Base-by-base conservation (phyloP, 1,140 invertebrate species). In the Marisa cornuarietis region DNA sequence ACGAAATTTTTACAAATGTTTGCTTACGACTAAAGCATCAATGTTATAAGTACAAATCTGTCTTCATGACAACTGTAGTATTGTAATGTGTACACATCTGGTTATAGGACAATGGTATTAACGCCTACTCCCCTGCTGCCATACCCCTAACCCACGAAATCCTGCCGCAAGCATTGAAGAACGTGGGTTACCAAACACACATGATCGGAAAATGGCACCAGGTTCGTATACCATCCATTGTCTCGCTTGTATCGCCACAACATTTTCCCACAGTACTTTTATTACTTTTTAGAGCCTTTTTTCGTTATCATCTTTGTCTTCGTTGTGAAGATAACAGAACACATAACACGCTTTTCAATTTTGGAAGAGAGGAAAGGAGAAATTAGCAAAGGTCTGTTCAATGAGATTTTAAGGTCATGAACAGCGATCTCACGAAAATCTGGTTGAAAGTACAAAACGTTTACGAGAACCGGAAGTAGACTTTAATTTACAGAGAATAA, bases 151-250 rank as follows among this genome's bases (percentile, higher is more conserved):
- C 84, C 42, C 61, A 82, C 16, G 83, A 81, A 24, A 85, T 85
- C 16, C 26, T 89, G 31, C 85, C 87, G 8, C 65, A 85, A 62
- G 72, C 71, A 24, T 49, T 84, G 54, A 82, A 81, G 61, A 68
- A 79, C 24, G 69, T 79, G 68, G 83, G 82, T 42, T 89, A 89
- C 79, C 54, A 78, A n/a, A 88, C 85, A 9, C 86, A 89, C 78
- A 79, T 82, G 49, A 79, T 88, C 20, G 88, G 88, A 22, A 89
- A 89, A 78, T 89, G 74, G 74, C 74, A 76, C 42, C 74, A 76
- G 74, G 74, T 76, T 49, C 6, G 58, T 2, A 8, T 4, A 3
- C 3, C 20, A 24, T 0, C 24, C 7, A 5, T 8, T 22, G 20
- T 65, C 7, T 13, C 20, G n/a, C 63, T 22, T 24, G 24, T 20